Percentiles rank a stretch among this genome's conserved stretches.
Evolutionary conservation across 2,797 vertebrate species (phyloP).

Genomic region (Smutsia gigantea): DNA sequence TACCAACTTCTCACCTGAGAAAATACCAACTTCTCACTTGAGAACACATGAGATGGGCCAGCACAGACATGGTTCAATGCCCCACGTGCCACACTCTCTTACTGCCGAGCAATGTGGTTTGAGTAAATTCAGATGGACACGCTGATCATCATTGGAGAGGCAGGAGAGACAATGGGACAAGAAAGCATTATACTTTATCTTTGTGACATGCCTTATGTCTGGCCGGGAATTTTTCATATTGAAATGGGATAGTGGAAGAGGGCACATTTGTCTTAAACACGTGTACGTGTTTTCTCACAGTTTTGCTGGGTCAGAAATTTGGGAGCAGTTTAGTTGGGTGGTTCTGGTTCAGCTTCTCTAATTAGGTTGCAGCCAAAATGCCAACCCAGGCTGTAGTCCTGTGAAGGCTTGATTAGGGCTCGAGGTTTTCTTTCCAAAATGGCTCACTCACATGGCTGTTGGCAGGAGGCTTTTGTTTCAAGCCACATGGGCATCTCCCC

Average conservation of each 20-base stretch:
- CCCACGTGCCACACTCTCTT: neutral
- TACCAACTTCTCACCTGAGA: neutral
- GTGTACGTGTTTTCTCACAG: neutral
- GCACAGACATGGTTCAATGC: neutral
- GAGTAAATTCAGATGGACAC: neutral
- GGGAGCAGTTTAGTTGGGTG: neutral
- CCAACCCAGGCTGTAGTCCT: neutral
- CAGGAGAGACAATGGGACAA: neutral
- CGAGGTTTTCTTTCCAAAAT: neutral
- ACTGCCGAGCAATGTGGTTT: neutral
- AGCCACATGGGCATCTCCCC: neutral
- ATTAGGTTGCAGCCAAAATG: neutral
- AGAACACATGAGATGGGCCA: neutral
- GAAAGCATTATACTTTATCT: neutral
- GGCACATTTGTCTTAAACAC: neutral
- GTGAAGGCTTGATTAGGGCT: neutral
- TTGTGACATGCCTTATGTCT: neutral
- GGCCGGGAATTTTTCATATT: neutral
- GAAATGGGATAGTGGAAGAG: neutral
- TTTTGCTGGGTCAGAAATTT: neutral
- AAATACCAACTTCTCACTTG: neutral
- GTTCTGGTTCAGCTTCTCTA: neutral
- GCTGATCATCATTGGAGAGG: neutral
- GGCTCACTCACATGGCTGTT: neutral
- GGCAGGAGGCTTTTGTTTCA: neutral